These are phyloP conservation scores for Propithecus perrieri DNA, from an alignment of 2,797 vertebrate species.

Conservation along the genomic window DNA sequence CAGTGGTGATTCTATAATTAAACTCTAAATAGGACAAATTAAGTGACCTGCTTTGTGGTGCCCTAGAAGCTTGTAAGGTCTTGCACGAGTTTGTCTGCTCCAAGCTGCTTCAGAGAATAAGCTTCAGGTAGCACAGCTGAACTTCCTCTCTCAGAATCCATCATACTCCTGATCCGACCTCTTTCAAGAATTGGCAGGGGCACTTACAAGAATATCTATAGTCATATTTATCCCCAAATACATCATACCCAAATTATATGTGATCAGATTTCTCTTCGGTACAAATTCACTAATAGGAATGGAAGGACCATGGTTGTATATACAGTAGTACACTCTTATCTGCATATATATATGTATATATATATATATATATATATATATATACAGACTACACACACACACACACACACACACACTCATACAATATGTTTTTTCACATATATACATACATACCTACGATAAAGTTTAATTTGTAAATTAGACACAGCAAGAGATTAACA, in stretches of 20 bases:
- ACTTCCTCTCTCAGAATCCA: background rate
- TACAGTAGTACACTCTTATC: background rate
- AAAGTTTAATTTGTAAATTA: background rate
- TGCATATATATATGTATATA: background rate
- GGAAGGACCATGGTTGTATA: background rate
- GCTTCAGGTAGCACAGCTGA: background rate
- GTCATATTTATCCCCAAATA: background rate
- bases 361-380: too few relatives aligned
- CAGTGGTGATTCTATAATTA: background rate
- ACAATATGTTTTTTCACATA: background rate
- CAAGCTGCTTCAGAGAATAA: background rate
- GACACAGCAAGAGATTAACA: background rate
- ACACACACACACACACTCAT: background rate
- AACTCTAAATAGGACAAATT: background rate
- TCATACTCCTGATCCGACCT: background rate
- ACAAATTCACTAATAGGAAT: background rate
- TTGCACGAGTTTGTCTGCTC: background rate
- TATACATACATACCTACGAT: too few relatives aligned
- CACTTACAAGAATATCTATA: background rate
- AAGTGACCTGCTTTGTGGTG: background rate
- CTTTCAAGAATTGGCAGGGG: background rate
- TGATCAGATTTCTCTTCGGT: background rate
- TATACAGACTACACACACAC: rapidly evolving
- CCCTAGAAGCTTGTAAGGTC: background rate
- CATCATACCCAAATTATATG: background rate